Base-by-base conservation (phyloP, 2,888 invertebrate genomes). In the Aspidiotus destructor region DNA sequence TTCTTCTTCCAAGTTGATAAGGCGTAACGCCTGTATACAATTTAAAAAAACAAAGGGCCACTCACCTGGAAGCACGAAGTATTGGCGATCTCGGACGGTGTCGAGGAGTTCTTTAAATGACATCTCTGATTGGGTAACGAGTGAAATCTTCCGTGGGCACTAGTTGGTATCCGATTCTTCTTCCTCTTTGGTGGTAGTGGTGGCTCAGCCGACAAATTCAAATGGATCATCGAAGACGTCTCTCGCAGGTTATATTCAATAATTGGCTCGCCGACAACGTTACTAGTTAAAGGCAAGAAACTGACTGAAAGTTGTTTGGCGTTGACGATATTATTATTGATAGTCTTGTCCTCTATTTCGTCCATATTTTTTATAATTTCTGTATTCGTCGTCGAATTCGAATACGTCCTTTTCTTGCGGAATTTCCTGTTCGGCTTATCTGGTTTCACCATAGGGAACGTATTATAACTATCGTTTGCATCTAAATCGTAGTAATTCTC, bases 291-390 rank as follows among this genome's bases (percentile, higher is more conserved):
- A 1, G 69, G 69, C 40, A 69, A 28, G 55, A 57, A 69, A 15
- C 69, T 69, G 15, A 69, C 62, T 0, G 69, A 69, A 8, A 69
- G 55, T 44, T 69, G 69, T 55, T 69, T 69, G 41, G 69, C 60
- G 40, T 69, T 69, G 28, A 42, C 69, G n/a, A 69, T 69, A 48
- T 69, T 69, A 41, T 62, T 60, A 57, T 62, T 69, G 7, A 62
- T 62, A 17, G 61, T 13, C 8, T 42, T 48, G 42, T 62, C 69
- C 17, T 69, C 62, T 7, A 62, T 9, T 11, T 57, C 57, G 41
- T 61, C 53, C 8, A 61, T 17, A 53, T 42, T 69, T 42, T 67
- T 86, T 8, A 85, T 86, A 70, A 86, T 85, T 72, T 87, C 86
- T 69, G 70, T 61, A 41, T 61, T 54, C 41, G 70, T 69, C 41